Evolutionary conservation across 2,113 vertebrate genomes (phyloP).

Genomic region (Hippocampus mohnikei): DNA sequence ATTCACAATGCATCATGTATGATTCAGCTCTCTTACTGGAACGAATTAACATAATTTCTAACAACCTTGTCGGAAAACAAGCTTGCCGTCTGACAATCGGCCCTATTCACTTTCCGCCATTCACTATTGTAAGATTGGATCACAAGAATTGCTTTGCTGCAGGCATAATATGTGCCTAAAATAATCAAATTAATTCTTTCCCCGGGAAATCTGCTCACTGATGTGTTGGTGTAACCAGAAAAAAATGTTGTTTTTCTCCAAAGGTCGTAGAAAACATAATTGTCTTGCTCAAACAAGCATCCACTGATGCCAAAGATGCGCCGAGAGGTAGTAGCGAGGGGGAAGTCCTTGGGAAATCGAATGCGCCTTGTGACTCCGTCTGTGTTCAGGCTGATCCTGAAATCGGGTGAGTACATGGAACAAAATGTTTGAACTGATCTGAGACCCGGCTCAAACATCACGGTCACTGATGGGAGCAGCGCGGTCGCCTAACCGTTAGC

Average conservation of each 20-base stretch:
- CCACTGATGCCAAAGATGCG: conserved; percentile 39
- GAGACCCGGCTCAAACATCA: neutral
- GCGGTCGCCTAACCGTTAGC: neutral
- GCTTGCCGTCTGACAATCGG: conserved; percentile 61
- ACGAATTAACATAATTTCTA: conserved; percentile 91
- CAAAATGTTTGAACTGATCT: conserved; percentile 38
- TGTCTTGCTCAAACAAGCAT: conserved; percentile 41
- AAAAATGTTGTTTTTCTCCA: conserved; percentile 72
- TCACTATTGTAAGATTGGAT: conserved; percentile 72
- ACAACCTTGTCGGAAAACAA: conserved; percentile 85
- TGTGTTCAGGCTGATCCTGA: conserved; percentile 37
- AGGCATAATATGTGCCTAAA: conserved; percentile 73
- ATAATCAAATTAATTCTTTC: conserved; percentile 75
- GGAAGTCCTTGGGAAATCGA: conserved; percentile 31
- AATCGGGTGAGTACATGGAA: conserved; percentile 53
- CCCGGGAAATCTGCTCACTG: conserved; percentile 59
- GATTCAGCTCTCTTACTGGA: conserved; percentile 73
- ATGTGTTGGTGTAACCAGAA: conserved; percentile 71
- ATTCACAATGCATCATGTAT: conserved; percentile 76
- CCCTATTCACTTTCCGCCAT: conserved; percentile 71
- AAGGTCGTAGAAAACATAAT: conserved; percentile 53
- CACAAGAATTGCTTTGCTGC: conserved; percentile 74
- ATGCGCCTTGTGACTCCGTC: conserved; percentile 50
- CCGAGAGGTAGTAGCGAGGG: conserved; percentile 7
- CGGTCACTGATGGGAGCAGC: neutral